Base-by-base conservation (phyloP, 2,888 invertebrate genomes). In the Tiphia femorata region DNA sequence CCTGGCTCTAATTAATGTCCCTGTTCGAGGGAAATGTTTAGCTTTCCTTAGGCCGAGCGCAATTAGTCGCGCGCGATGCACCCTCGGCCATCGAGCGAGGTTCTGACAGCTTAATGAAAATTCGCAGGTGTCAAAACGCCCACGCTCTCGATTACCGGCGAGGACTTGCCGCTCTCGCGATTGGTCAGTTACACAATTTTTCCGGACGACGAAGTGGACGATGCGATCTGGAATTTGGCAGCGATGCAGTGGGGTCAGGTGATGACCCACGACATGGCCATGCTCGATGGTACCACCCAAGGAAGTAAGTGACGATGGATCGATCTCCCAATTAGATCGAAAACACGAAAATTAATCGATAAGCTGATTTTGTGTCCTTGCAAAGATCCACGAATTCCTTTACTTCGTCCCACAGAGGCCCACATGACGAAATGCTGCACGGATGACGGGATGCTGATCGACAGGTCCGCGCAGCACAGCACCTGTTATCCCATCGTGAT, bases 161-260 rank as follows among this genome's bases (percentile, higher is more conserved):
- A 85, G 19, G 87, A 87, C 7, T 84, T 95, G 40, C 94, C 94
- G 0, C 87, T 88, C 48, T 84, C 92, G 1, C 87, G 95, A 38
- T 84, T 88, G n/a, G 84, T 94, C 12, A 94, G 94, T 63, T 83
- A 90, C 38, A 84, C 87, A 0, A 79, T 92, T 6, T 93, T 92
- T 80, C 92, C 92, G 0, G 92, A 93, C 73, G 85, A 86, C 29
- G 88, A 90, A 61, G 81, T 91, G 3, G 86, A 90, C 3, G 94
- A 94, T 83, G 91, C 89, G 0, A 83, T 89, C 58, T 94, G 88
- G 86, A 93, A 91, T 14, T 84, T 95, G 12, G 89, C 89, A 43
- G 89, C 93, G 40, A 92, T 92, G 88, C 92, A 92, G 71, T 93
- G 90, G 87, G 93, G 93, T 0, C 93, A 93, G 83, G 89, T 93